Percentiles rank a stretch among this genome's conserved stretches.
Evolutionary conservation across 1,140 invertebrate species (phyloP).

Genomic region (Aphidius gifuensis): DNA sequence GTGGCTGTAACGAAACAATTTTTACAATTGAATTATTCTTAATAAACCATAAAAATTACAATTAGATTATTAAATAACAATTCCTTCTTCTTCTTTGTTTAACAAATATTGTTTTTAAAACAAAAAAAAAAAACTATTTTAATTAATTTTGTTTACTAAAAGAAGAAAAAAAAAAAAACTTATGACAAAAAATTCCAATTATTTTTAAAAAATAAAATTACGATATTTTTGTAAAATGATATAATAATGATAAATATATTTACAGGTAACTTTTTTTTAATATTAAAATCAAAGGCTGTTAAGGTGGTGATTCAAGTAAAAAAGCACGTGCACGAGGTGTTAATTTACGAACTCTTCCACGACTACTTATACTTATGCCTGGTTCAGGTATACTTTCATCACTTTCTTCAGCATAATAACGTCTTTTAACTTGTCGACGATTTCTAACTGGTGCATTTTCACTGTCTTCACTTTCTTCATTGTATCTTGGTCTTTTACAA

Average conservation of each 20-base stretch:
- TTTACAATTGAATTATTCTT: too few species aligned
- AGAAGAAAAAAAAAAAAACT: too few species aligned
- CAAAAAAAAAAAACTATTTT: too few species aligned
- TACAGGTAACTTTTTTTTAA: constrained; percentile 4
- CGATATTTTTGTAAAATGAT: constrained; percentile 2
- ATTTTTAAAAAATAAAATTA: neutral
- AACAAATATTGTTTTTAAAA: too few species aligned
- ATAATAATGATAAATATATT: constrained; percentile 3
- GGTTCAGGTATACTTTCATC: constrained; percentile 43
- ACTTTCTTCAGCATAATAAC: constrained; percentile 47
- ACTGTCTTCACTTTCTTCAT: constrained; percentile 60
- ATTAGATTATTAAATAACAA: too few species aligned
- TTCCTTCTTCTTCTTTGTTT: too few species aligned
- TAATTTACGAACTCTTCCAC: constrained; percentile 78
- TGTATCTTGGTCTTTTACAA: constrained; percentile 48
- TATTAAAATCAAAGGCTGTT: constrained; percentile 31
- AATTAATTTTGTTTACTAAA: too few species aligned
- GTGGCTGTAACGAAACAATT: too few species aligned
- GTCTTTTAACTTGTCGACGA: constrained; percentile 41
- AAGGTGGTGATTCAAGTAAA: constrained; percentile 57
- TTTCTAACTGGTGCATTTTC: constrained; percentile 39
- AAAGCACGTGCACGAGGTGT: constrained; percentile 73
- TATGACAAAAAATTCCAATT: neutral
- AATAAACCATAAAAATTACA: too few species aligned
- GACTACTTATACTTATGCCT: constrained; percentile 71